Evolutionary conservation across 1,140 invertebrate genomes (phyloP), one percentile per base, ranked within the genome.

Genomic region (Drosophila takahashii): DNA sequence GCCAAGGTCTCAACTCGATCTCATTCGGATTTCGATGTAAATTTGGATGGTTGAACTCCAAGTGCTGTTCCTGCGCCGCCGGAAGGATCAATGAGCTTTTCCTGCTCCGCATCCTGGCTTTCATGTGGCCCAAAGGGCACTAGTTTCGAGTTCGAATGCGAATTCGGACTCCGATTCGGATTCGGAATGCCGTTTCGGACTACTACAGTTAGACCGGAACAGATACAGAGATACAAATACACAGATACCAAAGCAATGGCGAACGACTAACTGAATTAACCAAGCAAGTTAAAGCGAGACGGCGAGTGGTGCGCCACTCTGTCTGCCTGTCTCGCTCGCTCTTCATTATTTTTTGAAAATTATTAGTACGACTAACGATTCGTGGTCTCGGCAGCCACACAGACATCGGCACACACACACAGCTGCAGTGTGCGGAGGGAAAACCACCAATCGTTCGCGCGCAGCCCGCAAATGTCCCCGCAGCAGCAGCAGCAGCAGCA

Each of bases 311-410:
- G 22, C 22, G 22, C 22, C 22, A 22, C 22, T 22, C 22, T n/a
- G n/a, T 22, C 22, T 22, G 22, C 22, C 22, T 22, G 22, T 22
- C 22, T 22, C 22, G 62, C 57, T 29, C 45, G 11, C 16, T 66
- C 70, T 87, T 79, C 87, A 90, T 85, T 90, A 87, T 90, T 89
- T 91, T 85, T 78, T 79, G 44, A 62, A 79, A 91, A 91, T 91
- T 91, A 91, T 85, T 91, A 91, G 89, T 86, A 85, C 81, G 89
- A 76, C 89, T 89, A 91, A 90, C 89, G 89, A 86, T 91, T 89
- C 89, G 89, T 90, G 89, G 89, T 91, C 84, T 81, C 57, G 15
- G 41, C 41, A 44, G 41, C 15, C 15, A 58, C 50, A 74, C 70
- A 65, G 52, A 47, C 51, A 27, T 9, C 13, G 22, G 51, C 42